Conservation (phyloP, 2,113 vertebrate genomes). For the Bombycilla garrulus region DNA sequence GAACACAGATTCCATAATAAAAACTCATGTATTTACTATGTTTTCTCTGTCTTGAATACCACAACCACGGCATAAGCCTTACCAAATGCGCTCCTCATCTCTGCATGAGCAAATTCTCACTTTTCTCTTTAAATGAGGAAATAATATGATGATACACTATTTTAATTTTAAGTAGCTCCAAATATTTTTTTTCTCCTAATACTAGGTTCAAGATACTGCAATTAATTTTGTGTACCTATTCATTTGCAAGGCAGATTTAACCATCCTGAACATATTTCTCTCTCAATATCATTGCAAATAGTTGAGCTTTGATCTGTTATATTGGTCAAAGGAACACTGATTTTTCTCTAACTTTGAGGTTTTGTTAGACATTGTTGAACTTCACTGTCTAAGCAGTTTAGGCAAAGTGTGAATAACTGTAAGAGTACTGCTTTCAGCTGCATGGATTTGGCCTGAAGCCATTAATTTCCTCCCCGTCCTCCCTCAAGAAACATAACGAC, state of each 20-base stretch:
- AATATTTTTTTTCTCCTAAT: neutral
- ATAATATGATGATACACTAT: neutral
- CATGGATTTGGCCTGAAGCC: neutral
- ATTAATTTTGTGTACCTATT: neutral
- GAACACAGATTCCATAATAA: neutral
- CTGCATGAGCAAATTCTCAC: neutral
- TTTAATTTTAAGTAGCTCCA: neutral
- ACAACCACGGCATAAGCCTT: neutral
- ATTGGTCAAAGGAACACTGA: fast-evolving
- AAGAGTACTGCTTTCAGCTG: neutral
- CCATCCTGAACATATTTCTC: neutral
- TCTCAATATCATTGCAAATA: neutral
- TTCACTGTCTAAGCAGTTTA: neutral
- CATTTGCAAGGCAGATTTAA: neutral
- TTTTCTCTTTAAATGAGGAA: neutral
- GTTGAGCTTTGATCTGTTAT: neutral
- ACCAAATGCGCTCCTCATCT: neutral
- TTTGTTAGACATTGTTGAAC: neutral
- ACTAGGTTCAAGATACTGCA: neutral
- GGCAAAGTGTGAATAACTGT: neutral
- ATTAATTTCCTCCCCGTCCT: neutral
- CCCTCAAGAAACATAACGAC: neutral
- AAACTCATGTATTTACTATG: neutral
- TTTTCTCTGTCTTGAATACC: neutral
- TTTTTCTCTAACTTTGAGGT: neutral